A percentile compares a stretch with the other conserved stretches of the same genome.
Conservation (phyloP, 2,113 vertebrate genomes). For the Collichthys lucidus region DNA sequence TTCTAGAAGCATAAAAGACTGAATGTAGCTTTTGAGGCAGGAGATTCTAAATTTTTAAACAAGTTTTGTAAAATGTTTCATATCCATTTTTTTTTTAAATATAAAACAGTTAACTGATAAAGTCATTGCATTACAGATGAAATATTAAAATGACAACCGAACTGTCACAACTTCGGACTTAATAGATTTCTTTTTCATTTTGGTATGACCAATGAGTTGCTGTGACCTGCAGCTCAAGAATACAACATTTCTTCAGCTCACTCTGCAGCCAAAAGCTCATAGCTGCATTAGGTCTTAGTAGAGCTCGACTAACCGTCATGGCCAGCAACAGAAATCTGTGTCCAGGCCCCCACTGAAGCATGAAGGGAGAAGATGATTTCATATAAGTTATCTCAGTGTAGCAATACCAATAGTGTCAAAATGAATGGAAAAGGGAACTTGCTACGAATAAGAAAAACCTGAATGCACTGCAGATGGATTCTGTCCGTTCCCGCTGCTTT, state of each 20-base stretch:
- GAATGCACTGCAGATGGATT: background rate
- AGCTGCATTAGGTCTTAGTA: slow-evolving; percentile 36
- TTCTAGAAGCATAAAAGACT: background rate
- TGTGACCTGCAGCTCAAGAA: slow-evolving; percentile 22
- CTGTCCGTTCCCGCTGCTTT: background rate
- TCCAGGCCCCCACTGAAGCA: slow-evolving; percentile 58
- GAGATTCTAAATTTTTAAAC: background rate
- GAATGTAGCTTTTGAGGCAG: background rate
- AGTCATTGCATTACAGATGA: too few species aligned
- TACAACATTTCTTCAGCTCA: slow-evolving; percentile 37
- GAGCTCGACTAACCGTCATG: slow-evolving; percentile 20
- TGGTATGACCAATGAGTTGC: background rate
- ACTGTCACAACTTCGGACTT: background rate
- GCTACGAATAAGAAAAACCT: slow-evolving; percentile 55
- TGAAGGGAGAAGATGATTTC: slow-evolving; percentile 67
- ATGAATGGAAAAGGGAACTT: slow-evolving; percentile 50
- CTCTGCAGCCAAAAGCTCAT: slow-evolving; percentile 3
- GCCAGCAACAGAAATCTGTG: slow-evolving; percentile 44
- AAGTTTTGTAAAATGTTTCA: background rate
- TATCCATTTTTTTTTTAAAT: background rate
- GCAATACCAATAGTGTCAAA: slow-evolving; percentile 44
- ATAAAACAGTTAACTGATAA: background rate
- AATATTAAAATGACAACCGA: background rate
- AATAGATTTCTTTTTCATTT: background rate
- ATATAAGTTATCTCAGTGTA: slow-evolving; percentile 52